phyloP scores from a whole-genome alignment of 64 coral and sea anemone species.

The Montipora foliosa region DNA sequence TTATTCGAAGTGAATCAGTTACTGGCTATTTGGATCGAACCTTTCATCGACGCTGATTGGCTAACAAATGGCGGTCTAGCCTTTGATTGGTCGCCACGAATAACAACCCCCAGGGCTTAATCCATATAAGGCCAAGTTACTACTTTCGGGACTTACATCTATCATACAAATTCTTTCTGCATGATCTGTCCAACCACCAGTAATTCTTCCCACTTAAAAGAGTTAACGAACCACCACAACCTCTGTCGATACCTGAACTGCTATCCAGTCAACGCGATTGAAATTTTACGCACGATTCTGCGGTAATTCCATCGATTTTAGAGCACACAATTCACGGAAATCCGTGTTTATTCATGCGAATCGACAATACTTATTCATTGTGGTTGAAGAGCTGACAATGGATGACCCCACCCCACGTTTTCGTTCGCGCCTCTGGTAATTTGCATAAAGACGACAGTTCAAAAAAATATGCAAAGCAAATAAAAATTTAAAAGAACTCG shows the following conservation, averaged over 20 bases:
- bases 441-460: slow-evolving; percentile 50
- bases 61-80: slow-evolving; percentile 48
- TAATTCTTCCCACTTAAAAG: slow-evolving; percentile 52
- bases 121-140: slow-evolving; percentile 99
- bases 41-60: slow-evolving; percentile 71
- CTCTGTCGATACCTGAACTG: background rate
- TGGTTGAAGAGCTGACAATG: slow-evolving; percentile 39
- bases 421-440: slow-evolving; percentile 28
- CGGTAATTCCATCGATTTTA: background rate
- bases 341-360: slow-evolving; percentile 36
- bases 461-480: slow-evolving; percentile 22
- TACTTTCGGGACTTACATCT: slow-evolving; percentile 93
- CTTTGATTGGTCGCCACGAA: slow-evolving; percentile 91
- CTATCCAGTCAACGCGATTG: background rate
- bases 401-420: slow-evolving; percentile 37
- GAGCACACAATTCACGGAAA: slow-evolving; percentile 9
- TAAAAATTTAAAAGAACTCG: slow-evolving; percentile 16
- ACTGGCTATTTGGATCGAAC: slow-evolving; percentile 96
- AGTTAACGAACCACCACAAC: background rate
- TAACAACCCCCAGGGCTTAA: slow-evolving; percentile 86
- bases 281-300: background rate
- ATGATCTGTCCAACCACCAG: slow-evolving; percentile 90
- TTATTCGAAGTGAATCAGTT: slow-evolving; percentile 97
- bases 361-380: slow-evolving; percentile 9
- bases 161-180: slow-evolving; percentile 90